phyloP scores from a whole-genome alignment of 2,113 vertebrate species.

The Hystrix cristata region DNA sequence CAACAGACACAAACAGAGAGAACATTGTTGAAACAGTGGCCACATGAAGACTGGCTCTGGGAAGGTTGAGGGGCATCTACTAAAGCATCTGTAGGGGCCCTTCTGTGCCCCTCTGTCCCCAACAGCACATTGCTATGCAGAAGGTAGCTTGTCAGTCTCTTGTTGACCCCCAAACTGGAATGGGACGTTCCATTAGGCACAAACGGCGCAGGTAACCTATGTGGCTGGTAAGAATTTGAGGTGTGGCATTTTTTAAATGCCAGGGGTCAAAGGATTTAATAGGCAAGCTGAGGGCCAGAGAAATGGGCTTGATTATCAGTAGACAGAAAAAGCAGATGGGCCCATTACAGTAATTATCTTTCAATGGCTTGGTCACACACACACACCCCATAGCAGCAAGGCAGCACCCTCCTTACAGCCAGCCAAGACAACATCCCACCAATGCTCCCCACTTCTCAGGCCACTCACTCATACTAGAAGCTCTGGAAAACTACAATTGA shows the following conservation, averaged over 20 bases:
- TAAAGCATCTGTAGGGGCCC: not conserved
- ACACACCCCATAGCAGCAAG: not conserved
- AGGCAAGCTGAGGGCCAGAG: not conserved
- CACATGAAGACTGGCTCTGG: conserved; percentile 2
- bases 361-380: not conserved
- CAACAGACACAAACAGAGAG: conserved; percentile 83
- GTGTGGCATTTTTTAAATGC: not conserved
- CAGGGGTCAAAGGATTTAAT: not conserved
- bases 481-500: not conserved
- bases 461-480: not conserved
- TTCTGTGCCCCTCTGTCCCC: not conserved
- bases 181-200: not conserved
- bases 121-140: not conserved
- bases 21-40: conserved; percentile 64
- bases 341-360: fast-evolving
- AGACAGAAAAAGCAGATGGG: not conserved
- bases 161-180: not conserved
- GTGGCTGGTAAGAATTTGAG: not conserved
- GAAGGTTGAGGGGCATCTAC: not conserved
- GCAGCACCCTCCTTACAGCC: not conserved
- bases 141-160: fast-evolving
- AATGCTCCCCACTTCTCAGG: not conserved
- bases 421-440: not conserved
- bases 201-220: not conserved
- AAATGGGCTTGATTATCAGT: not conserved